These are phyloP conservation scores for Drosophila repletoides DNA, from an alignment of 1,140 invertebrate species.

Conservation along the genomic window DNA sequence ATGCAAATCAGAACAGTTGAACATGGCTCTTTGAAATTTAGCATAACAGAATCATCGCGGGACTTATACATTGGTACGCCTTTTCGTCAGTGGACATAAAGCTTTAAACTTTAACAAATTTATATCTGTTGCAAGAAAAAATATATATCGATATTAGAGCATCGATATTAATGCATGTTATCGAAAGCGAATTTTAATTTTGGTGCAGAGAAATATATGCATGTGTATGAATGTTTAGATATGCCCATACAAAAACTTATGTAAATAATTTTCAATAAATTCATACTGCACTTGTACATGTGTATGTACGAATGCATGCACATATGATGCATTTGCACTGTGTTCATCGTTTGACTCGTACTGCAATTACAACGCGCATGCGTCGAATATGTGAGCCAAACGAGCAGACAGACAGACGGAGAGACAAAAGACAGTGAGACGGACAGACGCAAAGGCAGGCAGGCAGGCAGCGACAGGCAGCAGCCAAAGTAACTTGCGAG, in stretches of 20 bases:
- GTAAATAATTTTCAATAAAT: too few relatives aligned
- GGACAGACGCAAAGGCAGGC: slow-evolving; percentile 5
- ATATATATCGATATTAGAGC: too few relatives aligned
- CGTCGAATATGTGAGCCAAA: slow-evolving; percentile 8
- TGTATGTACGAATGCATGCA: neutral
- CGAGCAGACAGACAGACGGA: slow-evolving; percentile 9
- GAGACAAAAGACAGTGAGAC: neutral
- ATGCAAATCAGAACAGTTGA: too few relatives aligned
- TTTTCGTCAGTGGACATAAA: too few relatives aligned
- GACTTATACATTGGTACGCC: too few relatives aligned
- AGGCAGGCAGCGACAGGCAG: slow-evolving; percentile 16
- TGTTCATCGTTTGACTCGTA: neutral
- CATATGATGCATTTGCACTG: slow-evolving; percentile 6
- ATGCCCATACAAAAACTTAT: too few relatives aligned
- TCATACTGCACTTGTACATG: neutral
- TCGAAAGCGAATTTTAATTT: neutral
- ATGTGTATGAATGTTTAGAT: neutral
- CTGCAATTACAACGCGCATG: slow-evolving; percentile 19
- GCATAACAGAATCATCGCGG: too few relatives aligned
- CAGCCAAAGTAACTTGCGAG: slow-evolving; percentile 48
- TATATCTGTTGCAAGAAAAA: too few relatives aligned
- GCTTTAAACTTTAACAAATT: too few relatives aligned
- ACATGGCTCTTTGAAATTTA: too few relatives aligned
- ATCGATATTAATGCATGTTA: too few relatives aligned
- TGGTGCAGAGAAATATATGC: slow-evolving; percentile 3